phyloP scores from a whole-genome alignment of 2,888 invertebrate genomes.

The Andrena trimmerana region DNA sequence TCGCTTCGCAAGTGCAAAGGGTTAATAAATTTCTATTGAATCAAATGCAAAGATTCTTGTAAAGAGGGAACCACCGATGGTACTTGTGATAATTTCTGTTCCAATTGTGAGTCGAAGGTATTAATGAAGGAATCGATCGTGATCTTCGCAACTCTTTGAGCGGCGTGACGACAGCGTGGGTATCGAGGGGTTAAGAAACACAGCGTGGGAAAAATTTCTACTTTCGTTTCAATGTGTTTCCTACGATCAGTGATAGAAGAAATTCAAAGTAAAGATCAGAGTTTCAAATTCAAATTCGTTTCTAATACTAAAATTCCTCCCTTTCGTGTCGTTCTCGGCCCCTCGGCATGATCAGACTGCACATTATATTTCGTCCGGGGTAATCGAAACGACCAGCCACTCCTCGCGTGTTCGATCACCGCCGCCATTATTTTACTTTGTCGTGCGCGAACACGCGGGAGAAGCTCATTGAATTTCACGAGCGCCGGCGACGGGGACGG shows the following conservation, averaged over 20 bases:
- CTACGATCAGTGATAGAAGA: no score
- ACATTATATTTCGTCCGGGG: background rate
- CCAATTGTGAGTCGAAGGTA: background rate
- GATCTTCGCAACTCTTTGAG: background rate
- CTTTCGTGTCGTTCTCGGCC: background rate
- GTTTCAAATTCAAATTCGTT: background rate
- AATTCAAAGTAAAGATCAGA: no score
- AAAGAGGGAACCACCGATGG: slow-evolving; percentile 1
- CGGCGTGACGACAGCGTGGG: slow-evolving; percentile 2
- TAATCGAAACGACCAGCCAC: slow-evolving; percentile 23
- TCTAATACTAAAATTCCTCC: background rate
- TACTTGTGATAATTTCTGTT: background rate
- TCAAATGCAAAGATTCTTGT: background rate
- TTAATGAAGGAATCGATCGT: background rate
- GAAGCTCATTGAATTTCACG: background rate
- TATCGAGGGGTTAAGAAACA: background rate
- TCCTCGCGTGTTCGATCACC: slow-evolving; percentile 5
- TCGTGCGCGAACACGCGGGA: background rate
- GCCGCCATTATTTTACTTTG: background rate
- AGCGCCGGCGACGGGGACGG: background rate
- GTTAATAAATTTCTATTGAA: background rate
- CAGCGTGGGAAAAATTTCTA: background rate
- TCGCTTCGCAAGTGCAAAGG: background rate
- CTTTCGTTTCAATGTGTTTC: background rate
- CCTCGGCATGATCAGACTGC: background rate